Evolutionary conservation across 2,113 vertebrate species (phyloP).

Genomic region (Nibea albiflora): DNA sequence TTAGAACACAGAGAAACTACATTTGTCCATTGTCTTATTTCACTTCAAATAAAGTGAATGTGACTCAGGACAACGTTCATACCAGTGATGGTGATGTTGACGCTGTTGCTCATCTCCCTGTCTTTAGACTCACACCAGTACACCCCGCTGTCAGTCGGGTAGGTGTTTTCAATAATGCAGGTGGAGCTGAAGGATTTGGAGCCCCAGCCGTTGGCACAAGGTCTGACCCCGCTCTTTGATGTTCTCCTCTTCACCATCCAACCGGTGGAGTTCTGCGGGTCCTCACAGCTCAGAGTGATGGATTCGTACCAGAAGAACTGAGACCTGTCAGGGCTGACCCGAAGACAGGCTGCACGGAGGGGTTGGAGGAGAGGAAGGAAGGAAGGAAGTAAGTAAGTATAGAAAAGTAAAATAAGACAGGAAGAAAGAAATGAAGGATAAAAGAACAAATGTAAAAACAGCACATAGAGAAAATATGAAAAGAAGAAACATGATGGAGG

Average conservation of each 20-base stretch:
- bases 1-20: neutral
- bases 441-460: neutral
- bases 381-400: neutral
- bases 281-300: conserved; percentile 49
- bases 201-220: conserved; percentile 61
- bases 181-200: neutral
- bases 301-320: conserved; percentile 57
- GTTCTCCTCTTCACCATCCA: conserved; percentile 68
- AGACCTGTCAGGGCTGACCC: conserved; percentile 46
- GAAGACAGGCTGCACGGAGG: conserved; percentile 46
- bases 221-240: neutral
- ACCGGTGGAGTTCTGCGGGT: conserved; percentile 21
- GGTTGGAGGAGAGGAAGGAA: neutral
- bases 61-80: neutral
- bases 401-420: neutral
- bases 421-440: too few species aligned
- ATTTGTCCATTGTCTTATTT: neutral
- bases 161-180: conserved; percentile 50
- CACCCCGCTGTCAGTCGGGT: conserved; percentile 57
- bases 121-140: conserved; percentile 66
- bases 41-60: neutral
- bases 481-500: neutral
- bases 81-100: conserved; percentile 69
- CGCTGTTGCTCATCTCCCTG: neutral
- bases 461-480: neutral